Evolutionary conservation across 2,888 invertebrate species (phyloP).

Genomic region (Heliconius charithonia): DNA sequence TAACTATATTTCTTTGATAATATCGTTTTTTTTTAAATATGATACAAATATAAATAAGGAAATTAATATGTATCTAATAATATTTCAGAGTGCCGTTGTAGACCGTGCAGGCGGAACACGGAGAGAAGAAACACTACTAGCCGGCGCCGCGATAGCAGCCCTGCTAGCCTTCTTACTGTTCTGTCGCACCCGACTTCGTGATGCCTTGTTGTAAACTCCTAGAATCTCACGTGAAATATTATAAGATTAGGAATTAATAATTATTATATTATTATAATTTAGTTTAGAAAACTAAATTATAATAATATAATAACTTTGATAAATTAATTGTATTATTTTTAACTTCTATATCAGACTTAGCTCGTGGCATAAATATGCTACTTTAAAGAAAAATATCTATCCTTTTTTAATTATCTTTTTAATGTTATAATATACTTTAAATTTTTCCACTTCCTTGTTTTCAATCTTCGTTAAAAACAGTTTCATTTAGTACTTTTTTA

Average conservation of each 20-base stretch:
- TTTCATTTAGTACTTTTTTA: background rate
- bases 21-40: no score
- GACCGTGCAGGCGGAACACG: conserved; percentile 72
- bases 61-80: background rate
- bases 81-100: conserved; percentile 74
- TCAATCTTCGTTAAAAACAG: background rate
- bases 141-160: conserved; percentile 76
- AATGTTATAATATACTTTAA: background rate
- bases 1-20: background rate
- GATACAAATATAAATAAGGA: no score
- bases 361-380: no score
- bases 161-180: conserved; percentile 73
- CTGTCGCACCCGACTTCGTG: conserved; percentile 71
- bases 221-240: background rate
- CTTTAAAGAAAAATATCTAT: background rate
- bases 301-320: no score
- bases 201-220: conserved; percentile 62
- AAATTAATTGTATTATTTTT: no score
- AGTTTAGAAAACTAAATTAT: no score
- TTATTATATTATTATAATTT: background rate
- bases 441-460: background rate
- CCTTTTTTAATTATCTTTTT: background rate
- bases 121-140: conserved; percentile 73
- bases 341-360: no score
- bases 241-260: background rate